These are phyloP conservation scores for Bolinopsis microptera DNA, from an alignment of 37 sponge, comb jelly and placozoan genomes.

Conservation along the genomic window DNA sequence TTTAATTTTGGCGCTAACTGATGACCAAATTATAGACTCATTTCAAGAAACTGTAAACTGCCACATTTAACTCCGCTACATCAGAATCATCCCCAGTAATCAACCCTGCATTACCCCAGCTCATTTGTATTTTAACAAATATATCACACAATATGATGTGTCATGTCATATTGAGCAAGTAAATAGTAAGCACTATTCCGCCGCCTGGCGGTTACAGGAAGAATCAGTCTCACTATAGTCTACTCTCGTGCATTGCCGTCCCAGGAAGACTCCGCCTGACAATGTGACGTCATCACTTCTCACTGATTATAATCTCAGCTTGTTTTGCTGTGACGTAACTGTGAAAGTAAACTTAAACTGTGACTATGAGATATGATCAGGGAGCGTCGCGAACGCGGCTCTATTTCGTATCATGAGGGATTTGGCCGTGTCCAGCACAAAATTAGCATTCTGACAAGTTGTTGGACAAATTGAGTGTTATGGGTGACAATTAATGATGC, in stretches of 20 bases:
- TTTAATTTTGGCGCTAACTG: too few relatives aligned
- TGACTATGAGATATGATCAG: not conserved
- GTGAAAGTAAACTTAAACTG: not conserved
- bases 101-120: not conserved
- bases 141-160: not conserved
- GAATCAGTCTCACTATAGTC: not conserved
- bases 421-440: not conserved
- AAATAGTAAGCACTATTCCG: not conserved
- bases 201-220: not conserved
- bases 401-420: too few relatives aligned
- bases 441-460: not conserved
- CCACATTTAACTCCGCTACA: too few relatives aligned
- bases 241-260: slow-evolving; percentile 34
- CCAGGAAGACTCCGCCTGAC: too few relatives aligned
- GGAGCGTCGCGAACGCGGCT: too few relatives aligned
- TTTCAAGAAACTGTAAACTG: too few relatives aligned
- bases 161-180: not conserved
- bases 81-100: too few relatives aligned
- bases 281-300: not conserved
- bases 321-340: not conserved
- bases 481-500: not conserved
- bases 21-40: too few relatives aligned
- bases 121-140: not conserved
- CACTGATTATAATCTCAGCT: not conserved
- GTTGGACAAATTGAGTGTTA: not conserved